These are phyloP conservation scores for Eupithecia pulchellata DNA, from an alignment of 2,888 invertebrate species.

Conservation along the genomic window DNA sequence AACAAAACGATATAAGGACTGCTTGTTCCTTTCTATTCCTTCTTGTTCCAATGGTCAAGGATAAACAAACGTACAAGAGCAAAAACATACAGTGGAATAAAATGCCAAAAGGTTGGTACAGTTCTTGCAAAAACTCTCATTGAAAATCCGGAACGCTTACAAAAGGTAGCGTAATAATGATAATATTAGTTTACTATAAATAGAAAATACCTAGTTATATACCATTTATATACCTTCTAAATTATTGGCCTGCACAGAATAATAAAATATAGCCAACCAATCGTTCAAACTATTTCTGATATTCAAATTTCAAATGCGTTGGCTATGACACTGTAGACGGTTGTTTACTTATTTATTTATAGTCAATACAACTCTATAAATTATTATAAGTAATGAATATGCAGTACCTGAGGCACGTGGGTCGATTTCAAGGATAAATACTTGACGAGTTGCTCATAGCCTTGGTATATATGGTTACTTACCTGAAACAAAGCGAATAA, in stretches of 20 bases:
- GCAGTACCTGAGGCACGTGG: slow-evolving; percentile 56
- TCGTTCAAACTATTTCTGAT: not conserved
- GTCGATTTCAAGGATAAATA: slow-evolving; percentile 43
- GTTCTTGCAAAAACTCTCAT: not conserved
- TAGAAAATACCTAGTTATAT: not conserved
- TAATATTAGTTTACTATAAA: not conserved
- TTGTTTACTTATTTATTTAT: slow-evolving; percentile 21
- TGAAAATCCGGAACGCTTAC: not conserved
- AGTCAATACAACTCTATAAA: slow-evolving; percentile 47
- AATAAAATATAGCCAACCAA: not conserved
- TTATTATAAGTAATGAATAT: slow-evolving; percentile 60
- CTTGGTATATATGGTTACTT: slow-evolving; percentile 53
- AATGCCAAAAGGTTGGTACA: not conserved
- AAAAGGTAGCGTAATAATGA: not conserved
- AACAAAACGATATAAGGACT: slow-evolving; percentile 45
- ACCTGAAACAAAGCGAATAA: slow-evolving; percentile 73
- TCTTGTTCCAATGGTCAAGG: slow-evolving; percentile 3
- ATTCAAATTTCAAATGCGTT: slow-evolving; percentile 5
- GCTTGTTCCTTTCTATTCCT: slow-evolving; percentile 37
- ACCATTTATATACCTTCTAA: no score
- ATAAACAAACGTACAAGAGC: not conserved
- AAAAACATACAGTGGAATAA: not conserved
- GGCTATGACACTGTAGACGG: not conserved
- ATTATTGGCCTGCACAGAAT: not conserved
- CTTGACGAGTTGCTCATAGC: slow-evolving; percentile 45